Evolutionary conservation across 2,797 vertebrate species (phyloP).

Genomic region (Tamandua tetradactyla): DNA sequence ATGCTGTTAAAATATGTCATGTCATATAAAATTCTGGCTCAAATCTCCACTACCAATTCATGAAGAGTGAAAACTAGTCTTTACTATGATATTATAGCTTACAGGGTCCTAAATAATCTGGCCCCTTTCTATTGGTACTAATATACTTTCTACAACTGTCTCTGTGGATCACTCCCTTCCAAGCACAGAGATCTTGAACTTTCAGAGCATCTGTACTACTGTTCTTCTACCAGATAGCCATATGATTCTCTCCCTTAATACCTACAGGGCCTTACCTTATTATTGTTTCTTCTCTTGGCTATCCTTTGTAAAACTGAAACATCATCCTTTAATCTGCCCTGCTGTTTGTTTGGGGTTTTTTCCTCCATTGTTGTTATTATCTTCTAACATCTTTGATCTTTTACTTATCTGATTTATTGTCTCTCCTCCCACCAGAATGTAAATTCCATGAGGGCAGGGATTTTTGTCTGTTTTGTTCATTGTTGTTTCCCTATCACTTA

Average conservation of each 20-base stretch:
- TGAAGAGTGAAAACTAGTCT: not conserved
- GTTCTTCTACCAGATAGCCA: not conserved
- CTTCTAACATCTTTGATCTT: not conserved
- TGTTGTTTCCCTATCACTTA: not conserved
- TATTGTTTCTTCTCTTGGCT: not conserved
- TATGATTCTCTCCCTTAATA: too few relatives aligned
- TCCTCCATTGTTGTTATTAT: not conserved
- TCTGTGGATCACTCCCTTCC: not conserved
- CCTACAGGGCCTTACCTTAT: too few relatives aligned
- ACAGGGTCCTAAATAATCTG: too few relatives aligned
- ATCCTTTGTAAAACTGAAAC: not conserved
- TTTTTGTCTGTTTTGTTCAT: not conserved
- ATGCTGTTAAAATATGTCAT: not conserved
- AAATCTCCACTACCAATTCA: not conserved
- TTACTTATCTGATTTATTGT: not conserved
- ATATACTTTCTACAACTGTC: not conserved
- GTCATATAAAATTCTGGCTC: not conserved
- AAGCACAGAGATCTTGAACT: not conserved
- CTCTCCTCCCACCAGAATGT: not conserved
- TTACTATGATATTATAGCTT: not conserved
- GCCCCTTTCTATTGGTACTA: not conserved
- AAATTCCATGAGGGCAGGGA: not conserved
- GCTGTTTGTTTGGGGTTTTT: not conserved
- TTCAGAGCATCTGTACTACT: not conserved
- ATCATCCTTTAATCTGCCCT: not conserved